These are phyloP conservation scores for Daktulosphaira vitifoliae DNA, from an alignment of 1,140 invertebrate genomes.

Conservation along the genomic window DNA sequence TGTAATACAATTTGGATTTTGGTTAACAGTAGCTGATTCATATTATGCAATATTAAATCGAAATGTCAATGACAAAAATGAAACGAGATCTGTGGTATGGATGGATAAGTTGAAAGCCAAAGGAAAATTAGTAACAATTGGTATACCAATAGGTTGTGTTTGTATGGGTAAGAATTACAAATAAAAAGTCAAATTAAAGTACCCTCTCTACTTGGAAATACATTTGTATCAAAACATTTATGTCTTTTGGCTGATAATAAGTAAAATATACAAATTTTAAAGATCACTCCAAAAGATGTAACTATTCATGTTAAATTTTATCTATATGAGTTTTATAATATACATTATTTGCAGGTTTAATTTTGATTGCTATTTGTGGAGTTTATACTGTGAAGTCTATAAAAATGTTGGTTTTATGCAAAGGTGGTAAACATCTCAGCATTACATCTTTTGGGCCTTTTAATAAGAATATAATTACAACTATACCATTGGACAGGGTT, in stretches of 20 bases:
- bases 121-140: constrained; percentile 4
- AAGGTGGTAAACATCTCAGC: constrained; percentile 4
- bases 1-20: constrained; percentile 17
- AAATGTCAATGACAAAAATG: background rate
- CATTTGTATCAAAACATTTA: too few relatives aligned
- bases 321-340: too few relatives aligned
- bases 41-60: constrained; percentile 3
- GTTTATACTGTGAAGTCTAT: constrained; percentile 23
- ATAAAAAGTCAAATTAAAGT: too few relatives aligned
- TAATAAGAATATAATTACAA: constrained; percentile 9
- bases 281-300: too few relatives aligned
- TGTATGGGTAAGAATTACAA: constrained; percentile 14
- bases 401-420: constrained; percentile 12
- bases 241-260: too few relatives aligned
- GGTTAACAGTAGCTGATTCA: constrained; percentile 16
- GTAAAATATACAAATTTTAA: too few relatives aligned
- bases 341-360: background rate
- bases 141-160: constrained; percentile 3
- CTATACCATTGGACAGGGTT: constrained; percentile 8
- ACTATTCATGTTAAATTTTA: too few relatives aligned
- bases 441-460: constrained; percentile 24
- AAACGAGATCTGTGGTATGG: background rate
- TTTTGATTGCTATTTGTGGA: background rate
- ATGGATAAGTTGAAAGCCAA: constrained; percentile 7
- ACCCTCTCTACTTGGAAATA: too few relatives aligned